phyloP scores from a whole-genome alignment of 2,888 invertebrate genomes.

The Blastobasis adustella region DNA sequence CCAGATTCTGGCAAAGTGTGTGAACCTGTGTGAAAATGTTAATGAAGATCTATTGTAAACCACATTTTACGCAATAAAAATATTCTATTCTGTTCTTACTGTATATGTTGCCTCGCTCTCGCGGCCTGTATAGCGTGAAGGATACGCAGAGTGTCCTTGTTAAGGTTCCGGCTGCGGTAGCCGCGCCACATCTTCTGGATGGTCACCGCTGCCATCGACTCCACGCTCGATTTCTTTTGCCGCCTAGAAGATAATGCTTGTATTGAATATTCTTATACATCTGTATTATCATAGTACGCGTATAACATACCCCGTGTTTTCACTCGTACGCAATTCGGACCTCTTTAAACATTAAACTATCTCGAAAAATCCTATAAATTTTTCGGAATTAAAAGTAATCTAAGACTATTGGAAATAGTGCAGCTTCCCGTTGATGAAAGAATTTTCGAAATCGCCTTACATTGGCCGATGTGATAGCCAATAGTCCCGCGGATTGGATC shows the following conservation, averaged over 20 bases:
- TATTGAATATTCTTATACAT: neutral
- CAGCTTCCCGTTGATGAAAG: too few species aligned
- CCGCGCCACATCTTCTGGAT: slow-evolving; percentile 93
- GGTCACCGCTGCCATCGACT: slow-evolving; percentile 79
- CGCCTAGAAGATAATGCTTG: neutral
- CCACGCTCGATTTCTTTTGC: slow-evolving; percentile 56
- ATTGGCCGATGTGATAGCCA: too few species aligned
- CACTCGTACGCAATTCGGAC: too few species aligned
- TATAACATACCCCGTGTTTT: too few species aligned
- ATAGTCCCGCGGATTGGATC: too few species aligned
- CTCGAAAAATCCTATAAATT: too few species aligned
- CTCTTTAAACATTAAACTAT: too few species aligned
- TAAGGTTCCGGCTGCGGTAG: slow-evolving; percentile 83
- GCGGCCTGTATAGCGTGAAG: slow-evolving; percentile 82
- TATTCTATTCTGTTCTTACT: slow-evolving; percentile 67
- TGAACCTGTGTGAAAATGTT: neutral
- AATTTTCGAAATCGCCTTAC: too few species aligned
- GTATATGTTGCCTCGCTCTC: slow-evolving; percentile 87
- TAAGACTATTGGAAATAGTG: too few species aligned
- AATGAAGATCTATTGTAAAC: too few species aligned
- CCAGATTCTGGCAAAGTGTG: neutral
- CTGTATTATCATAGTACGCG: slow-evolving; percentile 15
- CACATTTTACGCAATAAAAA: too few species aligned
- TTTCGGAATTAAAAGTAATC: too few species aligned
- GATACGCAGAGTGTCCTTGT: slow-evolving; percentile 78